phyloP scores from a whole-genome alignment of 2,113 vertebrate genomes.

The Podiceps cristatus region DNA sequence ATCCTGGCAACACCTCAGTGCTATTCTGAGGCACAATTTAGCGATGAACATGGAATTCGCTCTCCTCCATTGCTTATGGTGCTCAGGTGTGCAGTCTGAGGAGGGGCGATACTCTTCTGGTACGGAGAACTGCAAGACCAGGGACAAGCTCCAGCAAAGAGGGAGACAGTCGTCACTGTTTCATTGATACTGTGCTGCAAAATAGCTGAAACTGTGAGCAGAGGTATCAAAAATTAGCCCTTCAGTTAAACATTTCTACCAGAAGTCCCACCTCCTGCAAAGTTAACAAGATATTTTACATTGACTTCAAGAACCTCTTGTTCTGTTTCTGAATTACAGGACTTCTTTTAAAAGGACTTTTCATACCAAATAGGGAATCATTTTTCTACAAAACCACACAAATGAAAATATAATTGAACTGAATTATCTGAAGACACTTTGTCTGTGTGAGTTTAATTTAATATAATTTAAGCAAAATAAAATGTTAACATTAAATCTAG shows the following conservation, averaged over 20 bases:
- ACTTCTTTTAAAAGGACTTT: neutral
- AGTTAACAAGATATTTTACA: neutral
- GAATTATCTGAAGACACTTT: neutral
- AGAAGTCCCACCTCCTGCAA: neutral
- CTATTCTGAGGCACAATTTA: neutral
- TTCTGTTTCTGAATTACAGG: neutral
- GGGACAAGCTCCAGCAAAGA: neutral
- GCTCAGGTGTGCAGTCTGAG: neutral
- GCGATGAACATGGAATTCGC: neutral
- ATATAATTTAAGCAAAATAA: neutral
- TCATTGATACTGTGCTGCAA: neutral
- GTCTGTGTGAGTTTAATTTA: neutral
- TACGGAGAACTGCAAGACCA: rapidly evolving
- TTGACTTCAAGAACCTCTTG: neutral
- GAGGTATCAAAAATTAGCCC: neutral
- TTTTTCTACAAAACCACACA: neutral
- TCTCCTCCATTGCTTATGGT: neutral
- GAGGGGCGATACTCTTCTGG: neutral
- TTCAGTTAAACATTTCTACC: neutral
- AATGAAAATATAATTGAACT: neutral
- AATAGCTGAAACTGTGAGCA: neutral
- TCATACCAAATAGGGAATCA: neutral
- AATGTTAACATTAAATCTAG: neutral
- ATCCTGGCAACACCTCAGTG: rapidly evolving
- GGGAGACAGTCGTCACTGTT: rapidly evolving